Evolutionary conservation across 1,140 invertebrate species (phyloP).

Genomic region (Calliopsis andreniformis): DNA sequence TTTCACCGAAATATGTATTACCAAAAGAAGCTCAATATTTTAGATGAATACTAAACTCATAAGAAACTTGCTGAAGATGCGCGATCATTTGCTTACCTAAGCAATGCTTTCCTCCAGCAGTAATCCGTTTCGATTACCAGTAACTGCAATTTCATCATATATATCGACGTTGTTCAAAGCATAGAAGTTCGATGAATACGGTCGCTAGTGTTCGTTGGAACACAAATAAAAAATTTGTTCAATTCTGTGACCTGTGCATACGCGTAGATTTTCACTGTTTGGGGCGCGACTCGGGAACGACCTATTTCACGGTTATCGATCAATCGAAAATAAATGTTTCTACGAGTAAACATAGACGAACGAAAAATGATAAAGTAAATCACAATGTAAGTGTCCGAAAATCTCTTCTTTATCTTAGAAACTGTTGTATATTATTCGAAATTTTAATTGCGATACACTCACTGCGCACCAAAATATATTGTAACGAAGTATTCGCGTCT

Average conservation of each 20-base stretch:
- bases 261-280: conserved; percentile 24
- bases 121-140: conserved; percentile 78
- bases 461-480: conserved; percentile 24
- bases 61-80: conserved; percentile 35
- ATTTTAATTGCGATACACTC: conserved; percentile 27
- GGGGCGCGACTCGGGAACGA: conserved; percentile 46
- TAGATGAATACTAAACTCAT: conserved; percentile 29
- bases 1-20: neutral
- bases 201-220: neutral
- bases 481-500: neutral
- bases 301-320: conserved; percentile 58
- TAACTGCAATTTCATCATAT: conserved; percentile 79
- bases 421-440: conserved; percentile 2
- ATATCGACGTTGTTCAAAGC: conserved; percentile 63
- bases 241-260: neutral
- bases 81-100: conserved; percentile 69
- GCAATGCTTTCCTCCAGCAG: conserved; percentile 77
- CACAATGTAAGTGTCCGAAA: neutral
- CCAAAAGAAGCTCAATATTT: conserved; percentile 23
- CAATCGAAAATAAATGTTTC: conserved; percentile 46
- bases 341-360: neutral
- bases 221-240: conserved; percentile 13
- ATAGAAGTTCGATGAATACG: conserved; percentile 51
- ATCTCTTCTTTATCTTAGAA: neutral
- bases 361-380: neutral